A percentile compares a stretch with the other conserved stretches of the same genome.
Conservation (phyloP, 2,113 vertebrate species). For the Laticauda colubrina region DNA sequence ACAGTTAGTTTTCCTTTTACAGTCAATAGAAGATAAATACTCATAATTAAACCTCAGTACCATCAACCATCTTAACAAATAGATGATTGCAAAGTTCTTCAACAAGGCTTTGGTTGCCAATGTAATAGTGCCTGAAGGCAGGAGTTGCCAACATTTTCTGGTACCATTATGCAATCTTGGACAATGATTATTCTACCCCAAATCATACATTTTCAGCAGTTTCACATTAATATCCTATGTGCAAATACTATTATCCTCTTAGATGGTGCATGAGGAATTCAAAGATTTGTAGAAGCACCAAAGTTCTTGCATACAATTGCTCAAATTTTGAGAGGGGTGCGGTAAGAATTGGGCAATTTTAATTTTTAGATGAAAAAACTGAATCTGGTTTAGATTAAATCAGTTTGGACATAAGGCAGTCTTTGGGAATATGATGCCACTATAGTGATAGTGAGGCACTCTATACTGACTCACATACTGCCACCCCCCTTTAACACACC, state of each 20-base stretch:
- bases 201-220: neutral
- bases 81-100: neutral
- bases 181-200: neutral
- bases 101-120: neutral
- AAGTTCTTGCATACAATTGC: neutral
- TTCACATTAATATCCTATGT: neutral
- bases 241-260: neutral
- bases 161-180: neutral
- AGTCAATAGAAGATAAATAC: neutral
- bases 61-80: neutral
- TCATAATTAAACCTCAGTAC: neutral
- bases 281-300: neutral
- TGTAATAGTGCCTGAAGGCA: neutral
- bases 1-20: accelerated
- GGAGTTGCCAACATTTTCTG: neutral
- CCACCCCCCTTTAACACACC: too few relatives aligned
- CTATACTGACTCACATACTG: neutral
- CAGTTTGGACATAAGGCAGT: neutral
- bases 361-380: neutral
- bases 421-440: neutral
- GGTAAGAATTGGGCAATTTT: neutral
- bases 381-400: neutral
- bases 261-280: neutral
- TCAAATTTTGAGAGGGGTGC: neutral
- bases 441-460: neutral